phyloP scores from a whole-genome alignment of 2,113 vertebrate genomes.

The Anarrhichthys ocellatus region DNA sequence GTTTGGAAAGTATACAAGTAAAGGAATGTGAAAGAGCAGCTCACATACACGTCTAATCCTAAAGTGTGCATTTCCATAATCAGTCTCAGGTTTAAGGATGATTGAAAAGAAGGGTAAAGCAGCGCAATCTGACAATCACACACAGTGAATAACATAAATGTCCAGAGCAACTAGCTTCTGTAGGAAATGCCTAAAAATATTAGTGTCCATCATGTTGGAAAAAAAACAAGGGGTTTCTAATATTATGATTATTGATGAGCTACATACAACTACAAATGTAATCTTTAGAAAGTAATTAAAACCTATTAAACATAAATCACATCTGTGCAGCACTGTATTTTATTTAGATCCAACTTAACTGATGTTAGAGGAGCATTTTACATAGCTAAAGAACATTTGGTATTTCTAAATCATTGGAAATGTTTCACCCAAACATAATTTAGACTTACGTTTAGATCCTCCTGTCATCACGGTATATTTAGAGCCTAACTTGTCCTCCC shows the following conservation, averaged over 20 bases:
- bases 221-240: not conserved
- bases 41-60: not conserved
- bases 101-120: not conserved
- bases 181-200: not conserved
- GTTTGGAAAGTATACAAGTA: not conserved
- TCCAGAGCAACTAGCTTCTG: not conserved
- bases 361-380: not conserved
- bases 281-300: not conserved
- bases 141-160: not conserved
- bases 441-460: not conserved
- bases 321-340: not conserved
- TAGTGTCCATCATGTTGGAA: not conserved
- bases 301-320: not conserved
- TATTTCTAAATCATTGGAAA: not conserved
- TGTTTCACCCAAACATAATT: not conserved
- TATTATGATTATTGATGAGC: not conserved
- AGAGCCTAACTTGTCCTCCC: slow-evolving; percentile 20
- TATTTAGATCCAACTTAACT: not conserved
- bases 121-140: not conserved
- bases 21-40: not conserved
- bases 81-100: not conserved
- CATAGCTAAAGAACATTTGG: not conserved
- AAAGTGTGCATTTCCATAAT: not conserved
- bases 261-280: not conserved
- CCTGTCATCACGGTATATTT: not conserved